Evolutionary conservation across 2,113 vertebrate species (phyloP), one percentile per base, ranked within the genome.

Genomic region (Actenoides hombroni): DNA sequence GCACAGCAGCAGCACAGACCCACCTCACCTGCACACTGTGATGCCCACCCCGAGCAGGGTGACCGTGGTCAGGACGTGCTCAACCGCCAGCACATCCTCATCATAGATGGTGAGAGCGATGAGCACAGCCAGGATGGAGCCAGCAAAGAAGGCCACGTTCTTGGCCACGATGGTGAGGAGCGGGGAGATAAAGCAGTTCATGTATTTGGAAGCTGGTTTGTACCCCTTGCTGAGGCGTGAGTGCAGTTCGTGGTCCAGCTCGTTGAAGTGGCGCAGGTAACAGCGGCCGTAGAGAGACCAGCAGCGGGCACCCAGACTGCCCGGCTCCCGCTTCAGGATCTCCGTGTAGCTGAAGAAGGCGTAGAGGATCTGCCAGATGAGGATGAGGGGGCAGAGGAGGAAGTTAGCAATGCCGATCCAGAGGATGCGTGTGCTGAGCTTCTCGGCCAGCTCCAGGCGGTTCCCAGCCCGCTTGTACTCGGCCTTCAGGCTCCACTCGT

Each of bases 301-400:
- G 97, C 99, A 99, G 65, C 99, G 98, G 2, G 99, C 99, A 11
- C 99, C 99, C 89, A 99, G 98, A 86, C 99, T 99, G 75, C 99
- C 99, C 0, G 99, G 99, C 97, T 99, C 99, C 51, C 99, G 98
- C 94, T 99, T 99, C 88, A 99, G 98, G 92, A 99, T 98, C 98
- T 99, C 99, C 0, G 99, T 99, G 46, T 99, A 99, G 97, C 99
- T 99, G 96, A 99, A 99, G 97, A 99, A 99, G 69, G 99, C 99
- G 0, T 99, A 99, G 53, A 99, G 99, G 91, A 99, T 99, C 98
- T 99, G 99, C 99, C 99, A 99, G 94, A 99, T 99, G 68, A 99
- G 98, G 93, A 99, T 99, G 76, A 99, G 98, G 3, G 99, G 99
- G 86, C 99, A 99, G 57, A 99, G 98, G 54, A 99, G 98, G 92